Evolutionary conservation across 2,113 vertebrate species (phyloP), one percentile per base, ranked within the genome.

Genomic region (Sclerurus mexicanus): DNA sequence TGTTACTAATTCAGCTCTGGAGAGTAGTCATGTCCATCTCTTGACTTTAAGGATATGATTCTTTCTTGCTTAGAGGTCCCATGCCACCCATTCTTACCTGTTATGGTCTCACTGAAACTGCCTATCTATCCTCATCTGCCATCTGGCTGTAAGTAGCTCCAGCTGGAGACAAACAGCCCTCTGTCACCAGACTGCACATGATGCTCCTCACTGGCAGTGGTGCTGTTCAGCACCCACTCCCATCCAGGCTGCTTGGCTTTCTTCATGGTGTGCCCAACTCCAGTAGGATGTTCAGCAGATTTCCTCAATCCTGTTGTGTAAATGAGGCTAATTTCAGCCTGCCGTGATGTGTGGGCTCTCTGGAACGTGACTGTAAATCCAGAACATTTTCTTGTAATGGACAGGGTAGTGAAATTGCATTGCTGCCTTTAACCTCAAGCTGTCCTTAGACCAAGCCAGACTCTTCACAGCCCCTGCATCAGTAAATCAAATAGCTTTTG

Each of bases 401-500:
- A 71, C 6, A 0, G 60, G 76, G 68, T 92, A 73, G 73, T 69
- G 66, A 78, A 92, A 93, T 77, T 68, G 86, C 85, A 63, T 81
- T 92, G 92, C 79, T 90, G 73, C 90, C 80, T 89, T 94, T 93
- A 93, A 94, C 96, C 80, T 96, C 82, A 63, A 87, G 66, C 73
- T 93, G 88, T 92, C 92, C 76, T 84, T 56, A 95, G 73, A 77
- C 68, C 56, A 63, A 90, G 68, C 75, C 55, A 88, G 92, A 22
- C 76, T 93, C 79, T 75, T 96, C 88, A 72, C 62, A 91, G 25
- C n/a, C 68, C 37, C 40, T 78, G 6, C 0, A 1, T 72, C 73
- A 68, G 58, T 81, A 94, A 96, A 95, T 95, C 93, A 94, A 78
- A 46, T 30, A 53, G 49, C 40, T 93, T 95, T 91, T 89, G 81